phyloP scores from a whole-genome alignment of 2,888 invertebrate species.

The Aphelenchoides bicaudatus region DNA sequence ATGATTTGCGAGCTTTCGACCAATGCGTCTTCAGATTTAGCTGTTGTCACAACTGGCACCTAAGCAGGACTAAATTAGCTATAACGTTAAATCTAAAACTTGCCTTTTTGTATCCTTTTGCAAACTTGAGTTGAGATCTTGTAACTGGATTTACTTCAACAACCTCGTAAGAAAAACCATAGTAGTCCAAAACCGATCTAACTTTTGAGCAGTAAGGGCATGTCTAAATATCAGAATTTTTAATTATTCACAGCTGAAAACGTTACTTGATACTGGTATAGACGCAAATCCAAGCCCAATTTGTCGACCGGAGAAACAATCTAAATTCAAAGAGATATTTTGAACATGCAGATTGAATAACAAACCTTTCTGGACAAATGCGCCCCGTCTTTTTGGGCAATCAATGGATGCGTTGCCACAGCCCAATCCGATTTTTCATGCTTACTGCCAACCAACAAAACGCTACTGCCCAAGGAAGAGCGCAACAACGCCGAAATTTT shows the following conservation, averaged over 20 bases:
- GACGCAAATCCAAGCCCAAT: conserved; percentile 71
- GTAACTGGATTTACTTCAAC: conserved; percentile 95
- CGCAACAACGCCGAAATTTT: not conserved
- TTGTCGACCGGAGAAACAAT: conserved; percentile 52
- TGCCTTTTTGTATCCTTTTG: conserved; percentile 80
- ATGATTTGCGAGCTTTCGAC: conserved; percentile 91
- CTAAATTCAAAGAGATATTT: conserved; percentile 23
- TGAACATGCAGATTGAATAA: not conserved
- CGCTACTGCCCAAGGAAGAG: conserved; percentile 7
- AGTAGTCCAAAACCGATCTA: conserved; percentile 81
- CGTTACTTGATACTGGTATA: conserved; percentile 97
- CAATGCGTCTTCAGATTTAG: conserved; percentile 67
- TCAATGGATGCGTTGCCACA: conserved; percentile 1
- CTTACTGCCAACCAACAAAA: conserved; percentile 1
- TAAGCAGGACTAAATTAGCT: conserved; percentile 23
- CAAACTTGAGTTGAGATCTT: conserved; percentile 85
- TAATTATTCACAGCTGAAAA: conserved; percentile 69
- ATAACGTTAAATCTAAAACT: conserved; percentile 73
- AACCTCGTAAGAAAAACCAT: conserved; percentile 87
- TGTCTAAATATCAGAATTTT: conserved; percentile 78
- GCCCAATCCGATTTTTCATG: conserved; percentile 10
- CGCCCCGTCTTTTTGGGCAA: conserved; percentile 24
- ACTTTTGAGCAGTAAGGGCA: conserved; percentile 67
- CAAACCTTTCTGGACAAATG: conserved; percentile 33
- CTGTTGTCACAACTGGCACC: conserved; percentile 51